These are phyloP conservation scores for Chloebia gouldiae DNA, from an alignment of 2,113 vertebrate genomes.

Conservation along the genomic window DNA sequence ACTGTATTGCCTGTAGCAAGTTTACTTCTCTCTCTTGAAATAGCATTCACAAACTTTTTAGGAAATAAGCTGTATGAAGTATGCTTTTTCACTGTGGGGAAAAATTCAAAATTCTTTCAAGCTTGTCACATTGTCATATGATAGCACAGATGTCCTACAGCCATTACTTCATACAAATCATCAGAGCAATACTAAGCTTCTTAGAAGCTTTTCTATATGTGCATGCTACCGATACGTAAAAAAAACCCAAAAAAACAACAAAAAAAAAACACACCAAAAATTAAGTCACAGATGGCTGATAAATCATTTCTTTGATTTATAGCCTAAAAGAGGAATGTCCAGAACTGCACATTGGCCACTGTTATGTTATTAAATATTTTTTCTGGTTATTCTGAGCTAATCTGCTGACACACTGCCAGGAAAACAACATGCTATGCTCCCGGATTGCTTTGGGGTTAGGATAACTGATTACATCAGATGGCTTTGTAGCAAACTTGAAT, in stretches of 20 bases:
- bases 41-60: neutral
- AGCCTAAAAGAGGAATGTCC: neutral
- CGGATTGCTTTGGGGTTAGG: neutral
- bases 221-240: neutral
- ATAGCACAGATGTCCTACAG: neutral
- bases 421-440: slow-evolving; percentile 25
- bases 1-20: neutral
- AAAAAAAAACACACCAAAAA: neutral
- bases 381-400: slow-evolving; percentile 52
- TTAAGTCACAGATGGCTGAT: neutral
- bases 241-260: neutral
- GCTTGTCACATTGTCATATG: neutral
- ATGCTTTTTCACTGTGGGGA: neutral
- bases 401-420: slow-evolving; percentile 26
- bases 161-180: neutral
- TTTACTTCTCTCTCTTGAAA: neutral
- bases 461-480: slow-evolving; percentile 47
- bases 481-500: neutral
- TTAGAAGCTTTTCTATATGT: neutral
- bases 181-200: neutral
- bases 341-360: slow-evolving; percentile 4
- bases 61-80: neutral
- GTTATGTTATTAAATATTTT: slow-evolving; percentile 51
- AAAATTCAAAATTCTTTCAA: neutral
- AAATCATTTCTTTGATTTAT: slow-evolving; percentile 34